Conservation (phyloP, 2,113 vertebrate genomes). For the Solea solea region DNA sequence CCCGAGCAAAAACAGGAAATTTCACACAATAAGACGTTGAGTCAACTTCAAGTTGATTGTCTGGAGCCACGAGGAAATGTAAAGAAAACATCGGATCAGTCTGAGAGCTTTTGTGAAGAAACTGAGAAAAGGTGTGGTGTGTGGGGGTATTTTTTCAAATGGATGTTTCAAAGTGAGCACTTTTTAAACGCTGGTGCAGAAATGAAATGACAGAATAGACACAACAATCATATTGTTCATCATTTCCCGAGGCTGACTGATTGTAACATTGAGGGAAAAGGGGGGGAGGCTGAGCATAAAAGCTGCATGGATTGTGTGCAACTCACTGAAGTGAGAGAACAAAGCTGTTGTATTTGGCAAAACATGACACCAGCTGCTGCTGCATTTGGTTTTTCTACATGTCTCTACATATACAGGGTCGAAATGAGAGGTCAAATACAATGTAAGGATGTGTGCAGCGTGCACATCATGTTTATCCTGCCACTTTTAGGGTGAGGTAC, state of each 20-base stretch:
- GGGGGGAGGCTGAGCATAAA: slow-evolving; percentile 32
- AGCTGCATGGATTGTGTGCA: slow-evolving; percentile 34
- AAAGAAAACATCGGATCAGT: slow-evolving; percentile 70
- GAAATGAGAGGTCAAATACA: too few species aligned
- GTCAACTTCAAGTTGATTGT: slow-evolving; percentile 68
- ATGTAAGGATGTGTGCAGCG: too few species aligned
- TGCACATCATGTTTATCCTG: too few species aligned
- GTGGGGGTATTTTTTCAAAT: slow-evolving; percentile 15
- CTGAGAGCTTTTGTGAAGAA: slow-evolving; percentile 31
- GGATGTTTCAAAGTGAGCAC: slow-evolving; percentile 21
- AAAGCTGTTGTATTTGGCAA: slow-evolving; percentile 73
- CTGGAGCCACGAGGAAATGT: slow-evolving; percentile 65
- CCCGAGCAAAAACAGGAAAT: slow-evolving; percentile 81
- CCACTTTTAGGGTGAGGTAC: too few species aligned
- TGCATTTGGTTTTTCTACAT: slow-evolving; percentile 8
- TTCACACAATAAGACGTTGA: slow-evolving; percentile 77
- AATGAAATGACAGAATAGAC: slow-evolving; percentile 67
- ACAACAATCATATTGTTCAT: slow-evolving; percentile 81
- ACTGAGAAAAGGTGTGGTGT: slow-evolving; percentile 49
- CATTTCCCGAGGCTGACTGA: slow-evolving; percentile 69
- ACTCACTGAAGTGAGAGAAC: slow-evolving; percentile 64
- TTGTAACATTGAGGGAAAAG: slow-evolving; percentile 24
- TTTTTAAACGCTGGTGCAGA: slow-evolving; percentile 48
- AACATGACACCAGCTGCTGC: slow-evolving; percentile 51
- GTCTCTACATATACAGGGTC: background rate